Percentiles rank a stretch among this genome's conserved stretches.
Evolutionary conservation across 2,797 vertebrate genomes (phyloP).

Genomic region (Toxotes lorentzi): DNA sequence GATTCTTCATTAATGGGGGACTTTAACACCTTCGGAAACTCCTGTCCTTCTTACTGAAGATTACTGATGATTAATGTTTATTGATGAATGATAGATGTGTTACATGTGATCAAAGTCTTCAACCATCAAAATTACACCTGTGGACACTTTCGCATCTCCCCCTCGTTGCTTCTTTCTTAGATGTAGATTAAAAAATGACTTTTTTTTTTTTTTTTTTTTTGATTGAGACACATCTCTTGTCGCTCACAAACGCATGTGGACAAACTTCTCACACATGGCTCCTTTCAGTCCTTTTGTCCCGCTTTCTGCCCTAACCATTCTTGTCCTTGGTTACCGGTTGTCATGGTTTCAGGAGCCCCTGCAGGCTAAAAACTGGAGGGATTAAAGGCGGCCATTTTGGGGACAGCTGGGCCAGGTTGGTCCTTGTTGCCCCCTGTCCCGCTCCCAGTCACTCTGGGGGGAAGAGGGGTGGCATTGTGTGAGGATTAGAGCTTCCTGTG

Average conservation of each 20-base stretch:
- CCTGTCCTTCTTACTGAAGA: constrained; percentile 10
- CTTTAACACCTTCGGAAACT: constrained; percentile 23
- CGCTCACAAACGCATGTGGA: constrained; percentile 81
- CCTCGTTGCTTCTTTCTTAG: not conserved
- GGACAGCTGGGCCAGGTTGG: constrained; percentile 89
- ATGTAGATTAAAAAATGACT: constrained; percentile 38
- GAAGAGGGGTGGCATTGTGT: constrained; percentile 84
- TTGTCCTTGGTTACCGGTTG: constrained; percentile 87
- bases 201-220: constrained; percentile 46
- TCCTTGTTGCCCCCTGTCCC: constrained; percentile 80
- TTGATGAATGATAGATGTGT: constrained; percentile 32
- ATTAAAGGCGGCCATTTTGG: constrained; percentile 88
- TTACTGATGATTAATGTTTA: constrained; percentile 52
- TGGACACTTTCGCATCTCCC: constrained; percentile 12
- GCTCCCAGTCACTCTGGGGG: constrained; percentile 83
- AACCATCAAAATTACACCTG: constrained; percentile 51
- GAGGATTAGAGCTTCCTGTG: constrained; percentile 89
- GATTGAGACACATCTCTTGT: constrained; percentile 85
- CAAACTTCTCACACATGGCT: constrained; percentile 89
- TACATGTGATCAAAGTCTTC: constrained; percentile 43
- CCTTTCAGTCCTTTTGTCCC: constrained; percentile 84
- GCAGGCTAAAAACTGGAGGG: constrained; percentile 76
- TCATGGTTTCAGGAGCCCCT: constrained; percentile 86
- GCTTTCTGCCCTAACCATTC: constrained; percentile 80
- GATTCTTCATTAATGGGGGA: constrained; percentile 9